Base-by-base conservation (phyloP, 2,797 vertebrate species). In the Nyctibius grandis region DNA sequence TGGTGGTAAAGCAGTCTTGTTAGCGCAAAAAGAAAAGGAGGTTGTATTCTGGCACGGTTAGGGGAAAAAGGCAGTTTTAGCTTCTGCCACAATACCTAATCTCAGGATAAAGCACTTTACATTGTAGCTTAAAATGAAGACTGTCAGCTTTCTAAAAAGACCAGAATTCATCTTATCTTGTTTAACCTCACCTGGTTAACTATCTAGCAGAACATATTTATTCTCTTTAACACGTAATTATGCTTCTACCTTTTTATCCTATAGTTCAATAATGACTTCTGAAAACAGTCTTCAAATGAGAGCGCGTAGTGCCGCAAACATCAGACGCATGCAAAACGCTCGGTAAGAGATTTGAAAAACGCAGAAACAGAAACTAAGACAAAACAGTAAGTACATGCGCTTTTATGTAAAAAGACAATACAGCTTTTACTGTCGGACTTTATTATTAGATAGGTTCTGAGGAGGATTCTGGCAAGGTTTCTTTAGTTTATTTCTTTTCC, bases 1-100 rank as follows among this genome's bases (percentile, higher is more conserved):
- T 98, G 98, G 98, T 98, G 98, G 98, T 97, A 98, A 98, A 98
- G 98, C 98, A 96, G 98, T 98, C 98, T 99, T 98, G 99, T 98
- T 99, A 99, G 98, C 54, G 97, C 95, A 96, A 97, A 98, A 98
- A 98, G 98, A 98, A 99, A 99, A 98, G 98, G 97, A 98, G 98
- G 97, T 98, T 98, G 98, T 98, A 98, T 99, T 98, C 98, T 98
- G 98, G 98, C 98, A 98, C 94, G 75, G 96, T 97, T 98, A 98
- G 95, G 97, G 96, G 97, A 97, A 97, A 98, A 98, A 98, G 97
- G 96, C 97, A 98, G 98, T 98, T 98, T 98, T 98, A 98, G 98
- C 98, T 98, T 98, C 97, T 98, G 98, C 97, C 97, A 98, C 97
- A 98, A 98, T 98, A 98, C 98, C 97, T 98, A 98, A 98, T 98